Evolutionary conservation across 2,888 invertebrate genomes (phyloP).

Genomic region (Stramonita haemastoma): DNA sequence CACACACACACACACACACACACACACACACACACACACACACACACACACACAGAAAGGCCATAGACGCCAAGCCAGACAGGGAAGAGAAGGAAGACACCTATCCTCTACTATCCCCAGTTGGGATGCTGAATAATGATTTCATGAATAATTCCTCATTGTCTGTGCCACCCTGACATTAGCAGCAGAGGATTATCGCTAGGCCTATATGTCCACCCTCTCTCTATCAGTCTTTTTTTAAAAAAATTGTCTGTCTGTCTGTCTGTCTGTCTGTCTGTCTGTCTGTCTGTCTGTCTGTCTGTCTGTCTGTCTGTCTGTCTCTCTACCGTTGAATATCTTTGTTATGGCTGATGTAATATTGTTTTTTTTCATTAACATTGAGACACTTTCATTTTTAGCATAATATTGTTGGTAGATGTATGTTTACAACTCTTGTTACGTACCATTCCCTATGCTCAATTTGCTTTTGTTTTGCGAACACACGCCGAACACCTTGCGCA

Average conservation of each 20-base stretch:
- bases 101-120: neutral
- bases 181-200: no score
- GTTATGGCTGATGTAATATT: no score
- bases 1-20: neutral
- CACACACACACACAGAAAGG: neutral
- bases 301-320: conserved; percentile 24
- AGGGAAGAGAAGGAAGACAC: neutral
- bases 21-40: conserved; percentile 25
- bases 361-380: no score
- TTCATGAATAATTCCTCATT: neutral
- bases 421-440: no score
- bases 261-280: neutral
- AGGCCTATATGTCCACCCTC: neutral
- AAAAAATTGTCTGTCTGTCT: neutral
- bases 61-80: neutral
- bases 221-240: neutral
- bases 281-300: neutral
- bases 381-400: no score
- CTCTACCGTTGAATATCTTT: neutral
- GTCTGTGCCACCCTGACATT: no score
- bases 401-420: no score
- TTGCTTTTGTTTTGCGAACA: no score
- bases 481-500: no score
- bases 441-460: no score
- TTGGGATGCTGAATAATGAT: neutral